Base-by-base conservation (phyloP, 2,888 invertebrate genomes). In the Hololepta plana region DNA sequence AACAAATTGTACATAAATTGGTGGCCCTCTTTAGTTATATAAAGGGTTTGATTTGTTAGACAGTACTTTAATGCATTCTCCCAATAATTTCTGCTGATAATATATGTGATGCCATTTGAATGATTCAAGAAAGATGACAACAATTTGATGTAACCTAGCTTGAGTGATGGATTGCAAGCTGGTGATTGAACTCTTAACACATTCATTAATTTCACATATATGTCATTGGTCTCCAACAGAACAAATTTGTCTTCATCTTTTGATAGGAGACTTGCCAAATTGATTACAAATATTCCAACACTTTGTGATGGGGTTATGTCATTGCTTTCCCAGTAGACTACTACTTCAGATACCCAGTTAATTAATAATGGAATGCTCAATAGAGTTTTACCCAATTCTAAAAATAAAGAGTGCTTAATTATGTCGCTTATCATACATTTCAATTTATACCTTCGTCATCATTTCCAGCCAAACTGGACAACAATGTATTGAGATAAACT, bases 31-130 rank as follows among this genome's bases (percentile, higher is more conserved):
- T 70, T 60, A 0, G 69, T 62, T 6, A 80, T 67, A 42, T 79
- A 81, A 20, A 80, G 56, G 0, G 80, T 80, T 32, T 71, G 67
- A 46, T 67, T 69, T 28, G 64, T 57, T 37, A 71, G 64, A 32
- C 67, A 69, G 25, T 69, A 62, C 30, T 58, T 59, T 3, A 77
- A 49, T 14, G 76, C 62, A 37, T 69, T 60, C 31, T 58, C 61
- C 79, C 80, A 81, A 8, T 61, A 49, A 9, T 62, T 67, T 31
- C 55, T 58, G 29, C 63, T 51, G n/a, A 67, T 54, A 3, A 80
- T 53, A 69, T 73, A 80, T 14, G 59, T 52, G 15, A 72, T 46
- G 1, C 81, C 80, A 3, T 67, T 57, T 33, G 58, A 57, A 41
- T 80, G 75, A 19, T 57, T 53, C 4, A 70, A 53, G 15, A 75